These are phyloP conservation scores for Euplexia lucipara DNA, from an alignment of 2,888 invertebrate species.

Conservation along the genomic window DNA sequence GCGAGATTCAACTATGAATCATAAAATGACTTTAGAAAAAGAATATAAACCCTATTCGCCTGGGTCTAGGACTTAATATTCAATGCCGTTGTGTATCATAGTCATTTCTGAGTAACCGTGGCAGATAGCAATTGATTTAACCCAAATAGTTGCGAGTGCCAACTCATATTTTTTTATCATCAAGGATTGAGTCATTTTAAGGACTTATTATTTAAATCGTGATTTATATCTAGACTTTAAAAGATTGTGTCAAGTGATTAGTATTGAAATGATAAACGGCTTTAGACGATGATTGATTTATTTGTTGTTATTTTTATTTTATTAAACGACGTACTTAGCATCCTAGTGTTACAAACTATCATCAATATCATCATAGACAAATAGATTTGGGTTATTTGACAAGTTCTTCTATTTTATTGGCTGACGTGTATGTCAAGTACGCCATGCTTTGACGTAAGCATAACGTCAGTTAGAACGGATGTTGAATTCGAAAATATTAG, in stretches of 20 bases:
- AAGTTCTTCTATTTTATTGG: not conserved
- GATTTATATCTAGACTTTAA: slow-evolving; percentile 34
- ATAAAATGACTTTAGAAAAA: not conserved
- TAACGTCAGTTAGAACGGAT: too few relatives aligned
- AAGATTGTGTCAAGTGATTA: slow-evolving; percentile 31
- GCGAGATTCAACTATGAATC: slow-evolving; percentile 17
- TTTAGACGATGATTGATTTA: slow-evolving; percentile 40
- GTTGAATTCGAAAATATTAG: too few relatives aligned
- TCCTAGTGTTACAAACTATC: not conserved
- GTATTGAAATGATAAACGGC: slow-evolving; percentile 34
- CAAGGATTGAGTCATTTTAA: slow-evolving; percentile 13
- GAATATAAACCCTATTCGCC: not conserved
- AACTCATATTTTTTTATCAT: slow-evolving; percentile 25
- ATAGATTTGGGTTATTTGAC: not conserved
- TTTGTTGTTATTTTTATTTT: slow-evolving; percentile 19
- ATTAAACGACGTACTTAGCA: not conserved
- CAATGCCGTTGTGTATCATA: not conserved
- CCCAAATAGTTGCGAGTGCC: slow-evolving; percentile 23
- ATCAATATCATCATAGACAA: not conserved
- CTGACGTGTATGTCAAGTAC: not conserved
- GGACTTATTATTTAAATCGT: slow-evolving; percentile 5
- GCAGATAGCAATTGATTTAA: slow-evolving; percentile 39
- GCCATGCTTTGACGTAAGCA: too few relatives aligned
- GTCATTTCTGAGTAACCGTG: not conserved
- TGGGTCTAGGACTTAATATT: not conserved